Evolutionary conservation across 2,113 vertebrate species (phyloP).

Genomic region (Lucifuga dentata): DNA sequence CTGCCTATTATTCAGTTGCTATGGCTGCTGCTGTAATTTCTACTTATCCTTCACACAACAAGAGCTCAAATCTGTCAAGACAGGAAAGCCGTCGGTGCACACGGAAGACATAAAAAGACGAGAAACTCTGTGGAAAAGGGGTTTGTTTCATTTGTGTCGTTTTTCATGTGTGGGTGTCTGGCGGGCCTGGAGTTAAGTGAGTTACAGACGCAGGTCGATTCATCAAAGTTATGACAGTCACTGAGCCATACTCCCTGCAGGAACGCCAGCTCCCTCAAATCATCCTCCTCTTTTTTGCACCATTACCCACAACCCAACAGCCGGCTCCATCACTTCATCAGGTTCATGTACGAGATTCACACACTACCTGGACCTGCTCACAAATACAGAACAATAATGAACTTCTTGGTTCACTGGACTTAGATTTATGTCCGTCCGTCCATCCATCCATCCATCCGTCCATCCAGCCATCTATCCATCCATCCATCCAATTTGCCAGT

Average conservation of each 20-base stretch:
- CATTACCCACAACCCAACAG: conserved; percentile 51
- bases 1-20: background rate
- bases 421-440: too few species aligned
- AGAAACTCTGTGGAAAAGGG: conserved; percentile 38
- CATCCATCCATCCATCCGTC: too few species aligned
- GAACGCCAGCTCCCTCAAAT: conserved; percentile 42
- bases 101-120: conserved; percentile 20
- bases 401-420: background rate
- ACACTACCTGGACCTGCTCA: background rate
- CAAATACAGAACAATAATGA: background rate
- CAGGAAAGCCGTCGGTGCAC: background rate
- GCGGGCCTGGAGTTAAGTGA: conserved; percentile 60
- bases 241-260: conserved; percentile 40
- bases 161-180: conserved; percentile 51
- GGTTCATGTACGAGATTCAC: background rate
- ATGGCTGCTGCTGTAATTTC: background rate
- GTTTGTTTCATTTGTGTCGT: conserved; percentile 37
- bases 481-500: too few species aligned
- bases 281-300: conserved; percentile 44
- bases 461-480: too few species aligned
- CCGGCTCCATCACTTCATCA: conserved; percentile 4
- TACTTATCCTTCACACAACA: background rate
- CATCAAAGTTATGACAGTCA: conserved; percentile 60
- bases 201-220: conserved; percentile 57
- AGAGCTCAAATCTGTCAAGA: background rate